A percentile compares a stretch with the other conserved stretches of the same genome.
Conservation (phyloP, 2,888 invertebrate genomes). For the Penaeus monodon region DNA sequence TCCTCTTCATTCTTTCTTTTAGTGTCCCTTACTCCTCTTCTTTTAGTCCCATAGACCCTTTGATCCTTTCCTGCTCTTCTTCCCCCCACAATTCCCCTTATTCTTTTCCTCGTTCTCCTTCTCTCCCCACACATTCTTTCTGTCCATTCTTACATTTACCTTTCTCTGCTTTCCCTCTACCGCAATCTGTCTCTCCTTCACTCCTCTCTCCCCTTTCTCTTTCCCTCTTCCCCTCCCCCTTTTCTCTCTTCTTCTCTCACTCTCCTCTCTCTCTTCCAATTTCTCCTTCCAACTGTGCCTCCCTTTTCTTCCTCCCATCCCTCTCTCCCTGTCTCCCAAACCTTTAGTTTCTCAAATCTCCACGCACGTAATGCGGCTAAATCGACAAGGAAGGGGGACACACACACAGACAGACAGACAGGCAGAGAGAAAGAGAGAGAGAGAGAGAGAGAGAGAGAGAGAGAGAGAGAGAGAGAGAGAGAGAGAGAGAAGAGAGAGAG, state of each 20-base stretch:
- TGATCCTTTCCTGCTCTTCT: neutral
- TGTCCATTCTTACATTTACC: too few relatives aligned
- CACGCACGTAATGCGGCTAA: neutral
- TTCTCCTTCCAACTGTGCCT: too few relatives aligned
- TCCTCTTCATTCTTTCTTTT: too few relatives aligned
- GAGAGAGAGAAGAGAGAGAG: too few relatives aligned
- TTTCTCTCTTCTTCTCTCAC: neutral
- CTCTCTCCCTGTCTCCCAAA: neutral
- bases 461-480: too few relatives aligned
- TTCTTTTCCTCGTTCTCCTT: neutral
- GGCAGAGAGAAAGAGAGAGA: too few relatives aligned
- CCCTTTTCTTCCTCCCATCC: neutral
- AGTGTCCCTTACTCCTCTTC: too few relatives aligned
- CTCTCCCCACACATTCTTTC: neutral
- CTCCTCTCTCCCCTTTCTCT: neutral
- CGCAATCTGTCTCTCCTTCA: neutral
- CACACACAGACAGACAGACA: neutral
- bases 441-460: too few relatives aligned
- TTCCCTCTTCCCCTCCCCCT: neutral
- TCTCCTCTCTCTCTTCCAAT: too few relatives aligned
- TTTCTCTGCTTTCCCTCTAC: neutral
- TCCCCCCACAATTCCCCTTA: neutral
- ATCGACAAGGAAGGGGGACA: neutral
- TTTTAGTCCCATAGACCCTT: too few relatives aligned
- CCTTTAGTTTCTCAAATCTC: neutral